Evolutionary conservation across 2,113 vertebrate species (phyloP).

Genomic region (Noctilio leporinus): DNA sequence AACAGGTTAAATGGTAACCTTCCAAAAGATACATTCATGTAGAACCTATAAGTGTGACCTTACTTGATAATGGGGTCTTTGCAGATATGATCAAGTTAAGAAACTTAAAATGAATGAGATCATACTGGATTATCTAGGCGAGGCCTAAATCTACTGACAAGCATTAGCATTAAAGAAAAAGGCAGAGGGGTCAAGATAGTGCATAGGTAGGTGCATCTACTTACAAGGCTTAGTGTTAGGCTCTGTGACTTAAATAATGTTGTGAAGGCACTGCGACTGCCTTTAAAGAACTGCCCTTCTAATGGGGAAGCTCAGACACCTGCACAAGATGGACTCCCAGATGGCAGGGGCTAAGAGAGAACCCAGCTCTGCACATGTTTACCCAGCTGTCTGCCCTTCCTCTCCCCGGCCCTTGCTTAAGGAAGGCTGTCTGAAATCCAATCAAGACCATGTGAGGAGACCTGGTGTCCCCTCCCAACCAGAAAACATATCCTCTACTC

Average conservation of each 20-base stretch:
- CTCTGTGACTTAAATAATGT: neutral
- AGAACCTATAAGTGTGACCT: neutral
- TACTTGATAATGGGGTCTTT: neutral
- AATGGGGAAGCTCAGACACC: neutral
- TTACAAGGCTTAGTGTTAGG: neutral
- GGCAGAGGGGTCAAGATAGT: neutral
- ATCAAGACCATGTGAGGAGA: neutral
- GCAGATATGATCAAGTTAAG: no score
- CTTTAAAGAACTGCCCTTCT: neutral
- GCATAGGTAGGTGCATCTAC: no score
- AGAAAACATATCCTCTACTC: constrained; percentile 40
- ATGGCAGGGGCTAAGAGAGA: neutral
- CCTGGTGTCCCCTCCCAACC: neutral
- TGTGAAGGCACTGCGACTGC: neutral
- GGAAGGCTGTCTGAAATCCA: constrained; percentile 11
- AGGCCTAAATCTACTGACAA: neutral
- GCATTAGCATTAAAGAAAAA: neutral
- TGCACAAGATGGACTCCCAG: neutral
- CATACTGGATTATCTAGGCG: neutral
- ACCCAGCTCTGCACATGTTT: neutral
- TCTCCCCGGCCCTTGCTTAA: neutral
- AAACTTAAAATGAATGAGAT: no score
- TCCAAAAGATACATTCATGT: neutral
- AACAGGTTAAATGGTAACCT: neutral
- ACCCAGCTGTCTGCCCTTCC: neutral